Evolutionary conservation across 2,797 vertebrate species (phyloP), one percentile per base, ranked within the genome.

Genomic region (Synanceia verrucosa): DNA sequence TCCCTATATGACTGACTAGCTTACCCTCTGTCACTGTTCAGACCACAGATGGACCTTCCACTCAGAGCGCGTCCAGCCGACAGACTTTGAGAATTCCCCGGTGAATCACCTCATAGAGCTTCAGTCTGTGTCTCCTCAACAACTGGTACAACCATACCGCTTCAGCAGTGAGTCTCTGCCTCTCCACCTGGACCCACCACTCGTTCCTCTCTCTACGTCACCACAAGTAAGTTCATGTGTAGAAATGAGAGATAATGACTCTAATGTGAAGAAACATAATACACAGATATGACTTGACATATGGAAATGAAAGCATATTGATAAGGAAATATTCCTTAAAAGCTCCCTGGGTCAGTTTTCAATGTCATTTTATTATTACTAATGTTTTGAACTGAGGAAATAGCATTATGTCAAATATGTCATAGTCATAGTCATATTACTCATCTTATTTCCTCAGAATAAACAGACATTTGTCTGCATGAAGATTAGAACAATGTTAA

Each of bases 71-170:
- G 86, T 94, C 28, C 93, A 96, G 82, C 88, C 93, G 34, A 84
- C 85, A 1, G 97, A 98, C 23, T 96, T 96, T 56, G 96, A 97
- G 69, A 93, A 84, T 65, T 95, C 96, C 65, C 82, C 93, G 0
- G 94, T 95, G 76, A 96, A 95, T 77, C 95, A 97, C 68, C 96
- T 98, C 82, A 97, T 96, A 3, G 97, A 99, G 76, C 94, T 99
- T 64, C 97, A 98, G 92, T 95, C 95, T 0, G 95, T 98, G 57
- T 94, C 96, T 59, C 90, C 96, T 34, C 96, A 95, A 0, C 96
- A 96, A 81, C 88, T 97, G 70, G 93, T 96, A 70, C 95, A 95
- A 73, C 92, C 96, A 0, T 97, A 96, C 82, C 95, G 95, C 60
- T 96, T 95, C 86, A 94, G 94, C 88, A 94, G 94, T 47, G 96